Conservation (phyloP, 1,140 invertebrate genomes). For the Zaprionus nigranus region DNA sequence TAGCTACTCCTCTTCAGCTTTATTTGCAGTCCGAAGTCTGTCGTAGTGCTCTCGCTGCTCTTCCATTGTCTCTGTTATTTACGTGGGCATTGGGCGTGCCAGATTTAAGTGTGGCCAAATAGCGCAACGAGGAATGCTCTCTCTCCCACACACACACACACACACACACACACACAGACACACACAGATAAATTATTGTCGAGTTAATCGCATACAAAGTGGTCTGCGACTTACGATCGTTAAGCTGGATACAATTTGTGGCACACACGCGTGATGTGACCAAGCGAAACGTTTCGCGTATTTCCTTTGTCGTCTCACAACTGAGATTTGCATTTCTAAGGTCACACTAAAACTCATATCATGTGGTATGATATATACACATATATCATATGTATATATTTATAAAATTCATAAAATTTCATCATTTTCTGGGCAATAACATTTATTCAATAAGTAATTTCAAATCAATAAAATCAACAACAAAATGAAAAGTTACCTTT, state of each 20-base stretch:
- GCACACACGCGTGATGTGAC: not conserved
- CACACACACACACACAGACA: not conserved
- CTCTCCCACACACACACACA: not conserved
- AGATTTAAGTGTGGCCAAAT: constrained; percentile 32
- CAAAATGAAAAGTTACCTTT: too few species aligned
- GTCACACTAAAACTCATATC: too few species aligned
- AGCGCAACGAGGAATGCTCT: not conserved
- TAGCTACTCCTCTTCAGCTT: not conserved
- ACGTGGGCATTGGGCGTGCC: constrained; percentile 27
- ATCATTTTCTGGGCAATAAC: too few species aligned
- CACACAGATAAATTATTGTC: constrained; percentile 28
- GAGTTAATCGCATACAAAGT: constrained; percentile 6
- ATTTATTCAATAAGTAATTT: too few species aligned
- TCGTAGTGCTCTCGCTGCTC: not conserved
- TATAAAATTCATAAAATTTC: too few species aligned
- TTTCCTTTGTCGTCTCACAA: too few species aligned
- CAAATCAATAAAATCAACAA: too few species aligned
- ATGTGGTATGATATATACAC: too few species aligned
- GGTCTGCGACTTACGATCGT: constrained; percentile 2
- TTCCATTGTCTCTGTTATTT: constrained; percentile 18
- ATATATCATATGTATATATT: too few species aligned
- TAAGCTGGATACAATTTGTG: not conserved
- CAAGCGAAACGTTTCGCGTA: too few species aligned
- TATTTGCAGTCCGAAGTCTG: not conserved
- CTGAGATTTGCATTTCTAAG: too few species aligned